Evolutionary conservation across 1,140 invertebrate species (phyloP), one percentile per base, ranked within the genome.

Genomic region (Drosophila pachea): DNA sequence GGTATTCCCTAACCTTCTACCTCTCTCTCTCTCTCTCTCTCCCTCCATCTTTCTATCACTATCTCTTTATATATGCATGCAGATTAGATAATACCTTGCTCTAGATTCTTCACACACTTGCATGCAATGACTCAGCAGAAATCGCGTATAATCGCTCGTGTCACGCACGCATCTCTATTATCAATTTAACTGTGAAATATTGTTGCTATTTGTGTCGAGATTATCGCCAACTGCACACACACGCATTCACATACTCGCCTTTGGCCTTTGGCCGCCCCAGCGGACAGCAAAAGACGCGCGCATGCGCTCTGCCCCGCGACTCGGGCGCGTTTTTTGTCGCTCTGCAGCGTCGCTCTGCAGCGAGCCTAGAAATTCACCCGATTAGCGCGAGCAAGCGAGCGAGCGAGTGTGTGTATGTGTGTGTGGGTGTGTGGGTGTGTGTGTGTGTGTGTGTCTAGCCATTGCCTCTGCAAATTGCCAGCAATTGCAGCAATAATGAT

Each of bases 381-480:
- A 11, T 7, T 16, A 58, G n/a, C 0, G 6, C 5, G 6, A 16
- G 16, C 4, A 5, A 5, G 6, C 11, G 31, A 47, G n/a, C 7
- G 35, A 16, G 38, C n/a, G 12, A 14, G 38, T 31, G n/a, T 7
- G 9, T n/a, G 40, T 16, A 14, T 3, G 11, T 53, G 22, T 0
- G 12, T 12, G 38, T 31, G n/a, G 7, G 9, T n/a, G 40, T 16
- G 22, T 3, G 11, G 48, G 22, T 0, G 12, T 12, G n/a, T n/a
- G n/a, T n/a, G n/a, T n/a, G n/a, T n/a, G n/a, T n/a, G n/a, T n/a
- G n/a, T 35, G 40, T 62, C 49, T 56, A 35, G 48, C 54, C 43
- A 50, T 71, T 71, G 56, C 47, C 65, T 62, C 84, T 83, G 78
- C 75, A 82, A 82, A 83, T 83, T 78, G 62, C 68, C 40, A 38